These are phyloP conservation scores for Busarellus nigricollis DNA, from an alignment of 2,797 vertebrate species.

Conservation along the genomic window DNA sequence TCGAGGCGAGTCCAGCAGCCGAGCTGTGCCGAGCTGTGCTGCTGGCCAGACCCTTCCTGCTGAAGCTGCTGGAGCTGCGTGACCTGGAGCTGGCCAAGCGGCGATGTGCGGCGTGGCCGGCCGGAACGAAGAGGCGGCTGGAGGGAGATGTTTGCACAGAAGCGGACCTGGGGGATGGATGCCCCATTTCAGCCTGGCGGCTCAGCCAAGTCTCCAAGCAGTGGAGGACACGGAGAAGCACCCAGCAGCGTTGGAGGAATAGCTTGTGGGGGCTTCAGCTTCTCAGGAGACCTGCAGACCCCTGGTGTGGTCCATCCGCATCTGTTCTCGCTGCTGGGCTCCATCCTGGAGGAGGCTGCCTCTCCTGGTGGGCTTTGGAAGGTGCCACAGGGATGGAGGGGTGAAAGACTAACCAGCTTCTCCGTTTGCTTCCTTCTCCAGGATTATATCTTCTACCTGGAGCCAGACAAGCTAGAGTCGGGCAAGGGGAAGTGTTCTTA, in stretches of 20 bases:
- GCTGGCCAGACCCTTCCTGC: background rate
- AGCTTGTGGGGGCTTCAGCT: background rate
- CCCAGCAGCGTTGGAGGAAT: background rate
- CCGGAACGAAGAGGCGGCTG: background rate
- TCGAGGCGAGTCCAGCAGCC: accelerated
- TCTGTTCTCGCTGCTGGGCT: accelerated
- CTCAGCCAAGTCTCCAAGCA: background rate
- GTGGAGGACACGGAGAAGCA: background rate
- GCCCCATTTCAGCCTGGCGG: background rate
- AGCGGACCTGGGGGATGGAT: background rate
- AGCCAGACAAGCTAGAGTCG: conserved; percentile 94
- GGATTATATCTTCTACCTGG: conserved; percentile 98
- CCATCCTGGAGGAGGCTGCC: background rate
- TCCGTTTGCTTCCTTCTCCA: conserved; percentile 71
- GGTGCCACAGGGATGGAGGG: background rate
- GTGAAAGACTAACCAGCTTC: background rate
- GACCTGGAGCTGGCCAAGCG: background rate
- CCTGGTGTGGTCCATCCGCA: background rate
- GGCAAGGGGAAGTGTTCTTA: conserved; percentile 99
- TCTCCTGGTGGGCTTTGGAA: background rate
- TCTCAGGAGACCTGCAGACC: background rate
- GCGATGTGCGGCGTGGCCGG: accelerated
- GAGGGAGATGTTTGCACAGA: background rate
- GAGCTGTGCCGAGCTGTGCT: background rate
- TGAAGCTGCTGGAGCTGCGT: background rate